Conservation (phyloP, 2,797 vertebrate genomes). For the Notoglanidium macrostoma region DNA sequence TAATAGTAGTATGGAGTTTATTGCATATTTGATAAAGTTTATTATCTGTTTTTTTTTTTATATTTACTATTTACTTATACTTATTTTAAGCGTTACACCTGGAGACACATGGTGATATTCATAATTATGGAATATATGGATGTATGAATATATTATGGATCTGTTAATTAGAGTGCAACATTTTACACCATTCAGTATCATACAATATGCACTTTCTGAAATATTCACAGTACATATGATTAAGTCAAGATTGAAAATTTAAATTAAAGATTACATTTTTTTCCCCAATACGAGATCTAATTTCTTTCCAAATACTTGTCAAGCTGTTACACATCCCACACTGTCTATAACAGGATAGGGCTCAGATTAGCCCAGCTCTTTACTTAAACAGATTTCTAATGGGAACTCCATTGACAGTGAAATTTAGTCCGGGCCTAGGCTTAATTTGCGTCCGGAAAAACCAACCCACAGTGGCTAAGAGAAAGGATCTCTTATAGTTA, state of each 20-base stretch:
- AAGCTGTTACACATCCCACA: slow-evolving; percentile 26
- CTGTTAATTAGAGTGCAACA: slow-evolving; percentile 2
- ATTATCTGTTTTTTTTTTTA: background rate
- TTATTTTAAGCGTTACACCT: slow-evolving; percentile 12
- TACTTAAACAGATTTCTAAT: slow-evolving; percentile 14
- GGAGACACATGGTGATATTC: background rate
- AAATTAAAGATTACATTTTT: background rate
- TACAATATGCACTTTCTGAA: background rate
- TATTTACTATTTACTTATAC: background rate
- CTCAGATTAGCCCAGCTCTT: slow-evolving; percentile 20
- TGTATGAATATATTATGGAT: background rate
- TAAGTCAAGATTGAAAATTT: background rate
- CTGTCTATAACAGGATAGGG: background rate
- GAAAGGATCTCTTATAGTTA: slow-evolving; percentile 47
- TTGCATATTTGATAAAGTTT: background rate
- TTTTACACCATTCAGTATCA: slow-evolving; percentile 4
- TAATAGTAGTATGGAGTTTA: background rate
- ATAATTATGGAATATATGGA: background rate
- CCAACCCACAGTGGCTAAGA: slow-evolving; percentile 1
- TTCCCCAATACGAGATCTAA: background rate
- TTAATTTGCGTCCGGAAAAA: slow-evolving; percentile 29
- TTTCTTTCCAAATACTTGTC: background rate
- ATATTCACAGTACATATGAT: background rate
- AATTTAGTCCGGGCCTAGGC: slow-evolving; percentile 22
- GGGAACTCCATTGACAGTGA: slow-evolving; percentile 18